Conservation (phyloP, 2,888 invertebrate species). For the Cheilosia pagana region DNA sequence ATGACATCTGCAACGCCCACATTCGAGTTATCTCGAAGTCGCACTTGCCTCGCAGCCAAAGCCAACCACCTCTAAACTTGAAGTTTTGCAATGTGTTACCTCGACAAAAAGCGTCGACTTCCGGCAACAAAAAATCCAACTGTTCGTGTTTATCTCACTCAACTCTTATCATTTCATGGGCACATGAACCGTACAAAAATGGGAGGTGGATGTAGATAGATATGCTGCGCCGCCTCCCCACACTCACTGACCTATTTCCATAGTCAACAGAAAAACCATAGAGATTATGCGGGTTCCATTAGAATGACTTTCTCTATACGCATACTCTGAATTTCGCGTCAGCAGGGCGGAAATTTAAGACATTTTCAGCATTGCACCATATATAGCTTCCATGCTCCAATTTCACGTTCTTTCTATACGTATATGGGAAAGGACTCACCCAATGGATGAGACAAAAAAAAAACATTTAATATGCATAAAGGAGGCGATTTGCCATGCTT, state of each 20-base stretch:
- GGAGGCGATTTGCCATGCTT: not conserved
- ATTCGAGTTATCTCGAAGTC: constrained; percentile 25
- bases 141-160: constrained; percentile 40
- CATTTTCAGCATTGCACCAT: constrained; percentile 53
- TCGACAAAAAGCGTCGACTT: constrained; percentile 33
- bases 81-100: constrained; percentile 45
- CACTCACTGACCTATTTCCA: constrained; percentile 65
- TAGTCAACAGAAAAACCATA: constrained; percentile 18
- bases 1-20: constrained; percentile 1
- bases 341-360: constrained; percentile 48
- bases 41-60: not conserved
- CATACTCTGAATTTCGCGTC: constrained; percentile 42
- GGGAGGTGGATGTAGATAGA: constrained; percentile 41
- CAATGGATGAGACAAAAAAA: constrained; percentile 24
- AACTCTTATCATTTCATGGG: constrained; percentile 44
- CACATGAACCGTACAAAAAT: constrained; percentile 32
- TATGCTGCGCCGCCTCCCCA: constrained; percentile 9
- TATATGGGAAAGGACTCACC: constrained; percentile 17
- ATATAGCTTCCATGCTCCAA: constrained; percentile 41
- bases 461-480: constrained; percentile 27
- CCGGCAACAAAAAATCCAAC: constrained; percentile 20
- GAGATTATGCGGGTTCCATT: constrained; percentile 40
- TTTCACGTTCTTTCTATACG: constrained; percentile 10
- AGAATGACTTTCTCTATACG: constrained; percentile 47
- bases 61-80: constrained; percentile 24